These are phyloP conservation scores for cat (Felis catus) DNA, from an alignment of 2,113 vertebrate species.

Conservation along the genomic window DNA sequence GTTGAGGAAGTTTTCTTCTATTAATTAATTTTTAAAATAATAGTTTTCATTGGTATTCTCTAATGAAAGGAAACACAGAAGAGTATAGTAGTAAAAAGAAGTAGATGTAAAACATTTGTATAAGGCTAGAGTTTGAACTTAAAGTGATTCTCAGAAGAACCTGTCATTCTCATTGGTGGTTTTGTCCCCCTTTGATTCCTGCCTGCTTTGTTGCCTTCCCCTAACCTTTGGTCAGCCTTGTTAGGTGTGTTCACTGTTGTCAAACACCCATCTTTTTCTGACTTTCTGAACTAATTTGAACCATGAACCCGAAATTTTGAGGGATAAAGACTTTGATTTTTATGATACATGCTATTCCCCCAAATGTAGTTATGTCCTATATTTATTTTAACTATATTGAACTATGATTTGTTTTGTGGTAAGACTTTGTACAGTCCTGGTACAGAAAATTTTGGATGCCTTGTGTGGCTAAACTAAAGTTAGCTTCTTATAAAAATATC, in stretches of 20 bases:
- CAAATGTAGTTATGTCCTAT: neutral
- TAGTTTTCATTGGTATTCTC: neutral
- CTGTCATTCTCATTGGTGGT: neutral
- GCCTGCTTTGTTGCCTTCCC: neutral
- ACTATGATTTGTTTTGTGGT: neutral
- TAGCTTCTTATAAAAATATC: neutral
- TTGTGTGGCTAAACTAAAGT: neutral
- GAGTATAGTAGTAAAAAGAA: neutral
- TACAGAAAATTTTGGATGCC: neutral
- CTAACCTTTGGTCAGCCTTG: neutral
- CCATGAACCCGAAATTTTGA: neutral
- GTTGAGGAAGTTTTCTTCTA: neutral
- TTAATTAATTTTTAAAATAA: neutral
- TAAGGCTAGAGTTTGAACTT: neutral
- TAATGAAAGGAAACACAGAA: neutral
- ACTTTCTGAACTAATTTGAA: neutral
- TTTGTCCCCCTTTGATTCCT: neutral
- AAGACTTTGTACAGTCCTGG: neutral
- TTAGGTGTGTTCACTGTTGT: neutral
- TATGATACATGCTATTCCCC: neutral
- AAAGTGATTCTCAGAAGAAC: neutral
- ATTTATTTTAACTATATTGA: conserved; percentile 9
- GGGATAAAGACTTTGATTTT: neutral
- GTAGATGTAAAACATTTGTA: neutral
- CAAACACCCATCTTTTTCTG: neutral